These are phyloP conservation scores for Melipona bicolor DNA, from an alignment of 2,888 invertebrate species.

Conservation along the genomic window DNA sequence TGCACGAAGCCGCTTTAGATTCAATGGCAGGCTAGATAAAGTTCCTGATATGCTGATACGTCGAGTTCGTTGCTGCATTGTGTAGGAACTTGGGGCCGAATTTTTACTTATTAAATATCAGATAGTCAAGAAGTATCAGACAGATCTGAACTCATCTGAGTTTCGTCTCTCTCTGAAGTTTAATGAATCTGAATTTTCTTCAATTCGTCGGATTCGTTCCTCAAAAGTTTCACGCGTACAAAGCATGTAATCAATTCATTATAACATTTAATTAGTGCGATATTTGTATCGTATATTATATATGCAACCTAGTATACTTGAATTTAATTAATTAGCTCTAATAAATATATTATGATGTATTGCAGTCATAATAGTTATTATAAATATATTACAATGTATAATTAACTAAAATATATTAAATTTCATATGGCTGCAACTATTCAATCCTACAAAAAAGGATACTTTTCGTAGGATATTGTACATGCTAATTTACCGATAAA, in stretches of 20 bases:
- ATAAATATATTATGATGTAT: too few species aligned
- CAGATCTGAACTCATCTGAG: background rate
- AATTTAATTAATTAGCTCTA: too few species aligned
- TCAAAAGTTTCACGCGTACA: accelerated
- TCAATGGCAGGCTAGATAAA: slow-evolving; percentile 67
- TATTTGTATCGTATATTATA: too few species aligned
- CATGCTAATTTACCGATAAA: background rate
- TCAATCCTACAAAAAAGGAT: background rate
- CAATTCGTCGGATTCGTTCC: background rate
- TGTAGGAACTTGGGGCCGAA: too few species aligned
- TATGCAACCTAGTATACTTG: too few species aligned
- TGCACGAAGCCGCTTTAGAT: slow-evolving; percentile 5
- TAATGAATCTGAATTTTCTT: background rate
- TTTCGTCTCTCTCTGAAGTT: background rate
- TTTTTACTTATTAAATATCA: too few species aligned
- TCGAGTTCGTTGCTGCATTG: slow-evolving; percentile 43
- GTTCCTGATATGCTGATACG: slow-evolving; percentile 76
- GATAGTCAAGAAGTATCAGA: too few species aligned
- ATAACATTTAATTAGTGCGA: background rate
- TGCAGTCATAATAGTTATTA: too few species aligned
- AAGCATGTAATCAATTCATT: background rate
- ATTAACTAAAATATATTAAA: background rate
- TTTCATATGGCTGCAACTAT: background rate
- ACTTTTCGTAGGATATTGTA: background rate
- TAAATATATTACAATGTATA: too few species aligned